Evolutionary conservation across 2,113 vertebrate genomes (phyloP).

Genomic region (Gadus chalcogrammus): DNA sequence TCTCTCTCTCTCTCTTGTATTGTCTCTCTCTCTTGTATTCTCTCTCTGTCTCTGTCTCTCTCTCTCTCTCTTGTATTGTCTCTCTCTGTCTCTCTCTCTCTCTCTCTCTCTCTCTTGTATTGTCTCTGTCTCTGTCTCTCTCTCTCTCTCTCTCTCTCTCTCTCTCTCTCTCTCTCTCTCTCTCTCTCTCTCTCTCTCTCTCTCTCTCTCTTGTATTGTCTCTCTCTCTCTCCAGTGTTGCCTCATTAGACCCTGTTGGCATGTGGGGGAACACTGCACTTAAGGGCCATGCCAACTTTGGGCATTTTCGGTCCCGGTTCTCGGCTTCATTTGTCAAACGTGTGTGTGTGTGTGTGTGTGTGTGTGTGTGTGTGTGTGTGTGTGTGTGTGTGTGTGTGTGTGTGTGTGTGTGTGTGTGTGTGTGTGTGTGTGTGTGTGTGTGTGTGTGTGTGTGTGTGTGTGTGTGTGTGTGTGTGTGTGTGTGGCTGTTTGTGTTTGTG

Average conservation of each 20-base stretch:
- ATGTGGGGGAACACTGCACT: conserved; percentile 36
- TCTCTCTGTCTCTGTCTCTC: conserved; percentile 40
- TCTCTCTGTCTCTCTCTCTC: conserved; percentile 47
- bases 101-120: conserved; percentile 36
- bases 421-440: no score
- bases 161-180: conserved; percentile 39
- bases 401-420: no score
- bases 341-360: conserved; percentile 18
- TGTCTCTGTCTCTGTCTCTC: conserved; percentile 43
- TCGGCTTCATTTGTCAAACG: conserved; percentile 31
- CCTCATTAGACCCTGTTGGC: conserved; percentile 61
- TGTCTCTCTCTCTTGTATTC: conserved; percentile 45
- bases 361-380: no score
- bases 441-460: no score
- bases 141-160: conserved; percentile 45
- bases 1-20: conserved; percentile 36
- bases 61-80: conserved; percentile 33
- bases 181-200: no score
- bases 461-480: no score
- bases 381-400: no score
- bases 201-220: conserved; percentile 29
- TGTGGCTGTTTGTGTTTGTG: no score
- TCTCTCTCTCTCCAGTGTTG: conserved; percentile 46
- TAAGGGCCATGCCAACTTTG: conserved; percentile 38
- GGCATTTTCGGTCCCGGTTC: conserved; percentile 34